Evolutionary conservation across 2,113 vertebrate species (phyloP).

Genomic region (Trogon melanurus): DNA sequence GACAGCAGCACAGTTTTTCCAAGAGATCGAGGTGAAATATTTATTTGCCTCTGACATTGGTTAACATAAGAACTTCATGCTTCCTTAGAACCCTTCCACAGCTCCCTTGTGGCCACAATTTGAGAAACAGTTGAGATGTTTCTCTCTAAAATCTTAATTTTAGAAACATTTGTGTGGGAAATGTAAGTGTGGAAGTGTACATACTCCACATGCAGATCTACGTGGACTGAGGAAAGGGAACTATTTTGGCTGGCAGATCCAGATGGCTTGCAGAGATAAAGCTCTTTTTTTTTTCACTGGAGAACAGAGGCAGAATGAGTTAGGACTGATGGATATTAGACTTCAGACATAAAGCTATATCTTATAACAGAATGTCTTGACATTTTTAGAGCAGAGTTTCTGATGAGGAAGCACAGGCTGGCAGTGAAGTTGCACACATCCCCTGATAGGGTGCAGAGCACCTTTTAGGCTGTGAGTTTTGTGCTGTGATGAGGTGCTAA

Average conservation of each 20-base stretch:
- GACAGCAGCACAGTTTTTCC: not conserved
- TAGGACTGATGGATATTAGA: not conserved
- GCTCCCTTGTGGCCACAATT: not conserved
- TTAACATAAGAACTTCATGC: not conserved
- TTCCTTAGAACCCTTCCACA: not conserved
- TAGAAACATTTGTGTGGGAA: not conserved
- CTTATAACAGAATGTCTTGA: not conserved
- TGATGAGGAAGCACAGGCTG: not conserved
- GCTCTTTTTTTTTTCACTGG: rapidly evolving
- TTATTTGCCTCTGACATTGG: not conserved
- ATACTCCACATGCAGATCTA: not conserved
- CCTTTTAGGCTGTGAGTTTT: not conserved
- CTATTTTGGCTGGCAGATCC: not conserved
- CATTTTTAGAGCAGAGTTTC: not conserved
- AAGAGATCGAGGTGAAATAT: not conserved
- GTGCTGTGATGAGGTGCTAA: not conserved
- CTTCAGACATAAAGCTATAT: not conserved
- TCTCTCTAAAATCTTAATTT: not conserved
- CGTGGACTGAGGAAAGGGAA: not conserved
- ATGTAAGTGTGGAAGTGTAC: not conserved
- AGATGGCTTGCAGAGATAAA: not conserved
- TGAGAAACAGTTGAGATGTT: not conserved
- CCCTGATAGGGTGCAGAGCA: not conserved
- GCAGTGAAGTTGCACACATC: not conserved
- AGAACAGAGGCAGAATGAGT: not conserved